Percentiles rank a stretch among this genome's conserved stretches.
These are phyloP conservation scores for Nezara viridula DNA, from an alignment of 2,888 invertebrate species.

Conservation along the genomic window DNA sequence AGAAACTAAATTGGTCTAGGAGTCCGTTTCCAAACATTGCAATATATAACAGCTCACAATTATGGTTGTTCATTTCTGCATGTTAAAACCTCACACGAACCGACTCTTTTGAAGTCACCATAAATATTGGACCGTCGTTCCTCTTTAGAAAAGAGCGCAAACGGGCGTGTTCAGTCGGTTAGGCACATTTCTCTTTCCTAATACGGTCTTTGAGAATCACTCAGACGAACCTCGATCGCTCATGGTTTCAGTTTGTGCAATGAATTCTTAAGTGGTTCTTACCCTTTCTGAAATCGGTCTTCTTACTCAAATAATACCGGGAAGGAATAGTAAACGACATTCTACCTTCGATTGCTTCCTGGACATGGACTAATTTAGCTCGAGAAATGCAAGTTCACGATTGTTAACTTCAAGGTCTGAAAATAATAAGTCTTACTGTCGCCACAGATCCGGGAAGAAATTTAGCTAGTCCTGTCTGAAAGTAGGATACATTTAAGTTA, in stretches of 20 bases:
- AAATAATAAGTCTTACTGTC: background rate
- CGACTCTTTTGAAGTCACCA: background rate
- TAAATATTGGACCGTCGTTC: background rate
- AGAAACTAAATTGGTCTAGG: too few relatives aligned
- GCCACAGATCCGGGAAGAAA: background rate
- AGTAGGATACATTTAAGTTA: background rate
- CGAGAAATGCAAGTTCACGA: conserved; percentile 35
- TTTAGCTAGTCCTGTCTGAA: background rate
- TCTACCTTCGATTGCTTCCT: conserved; percentile 27
- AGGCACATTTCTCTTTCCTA: background rate
- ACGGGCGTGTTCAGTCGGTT: background rate
- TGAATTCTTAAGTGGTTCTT: background rate
- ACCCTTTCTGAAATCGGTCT: background rate
- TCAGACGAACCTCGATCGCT: background rate
- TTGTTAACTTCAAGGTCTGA: conserved; percentile 12
- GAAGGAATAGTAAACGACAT: background rate
- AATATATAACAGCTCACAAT: too few relatives aligned
- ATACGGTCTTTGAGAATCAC: background rate
- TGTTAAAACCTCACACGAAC: background rate
- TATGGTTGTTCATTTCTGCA: too few relatives aligned
- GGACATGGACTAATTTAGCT: background rate
- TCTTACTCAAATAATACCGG: background rate
- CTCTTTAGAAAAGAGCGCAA: background rate
- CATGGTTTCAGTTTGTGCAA: background rate
- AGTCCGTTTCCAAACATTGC: too few relatives aligned